phyloP scores from a whole-genome alignment of 2,888 invertebrate genomes.

The Meliscaeva auricollis region DNA sequence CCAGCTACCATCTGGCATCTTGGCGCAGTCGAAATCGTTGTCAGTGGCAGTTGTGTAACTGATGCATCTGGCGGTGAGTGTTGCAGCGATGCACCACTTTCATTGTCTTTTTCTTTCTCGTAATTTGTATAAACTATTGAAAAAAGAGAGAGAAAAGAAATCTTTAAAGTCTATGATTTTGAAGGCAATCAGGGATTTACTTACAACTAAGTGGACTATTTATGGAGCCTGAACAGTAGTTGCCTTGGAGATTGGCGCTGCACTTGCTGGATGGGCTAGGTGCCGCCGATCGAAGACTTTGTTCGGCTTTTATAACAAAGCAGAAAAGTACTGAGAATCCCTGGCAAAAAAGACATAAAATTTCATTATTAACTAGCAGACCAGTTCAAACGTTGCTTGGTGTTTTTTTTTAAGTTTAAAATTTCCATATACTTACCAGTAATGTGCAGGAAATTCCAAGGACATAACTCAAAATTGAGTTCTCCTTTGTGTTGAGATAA shows the following conservation, averaged over 20 bases:
- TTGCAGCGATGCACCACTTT: conserved; percentile 80
- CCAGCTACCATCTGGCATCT: conserved; percentile 80
- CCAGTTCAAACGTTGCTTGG: neutral
- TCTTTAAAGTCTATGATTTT: conserved; percentile 4
- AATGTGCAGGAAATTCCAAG: conserved; percentile 86
- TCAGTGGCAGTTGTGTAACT: conserved; percentile 81
- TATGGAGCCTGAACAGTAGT: conserved; percentile 83
- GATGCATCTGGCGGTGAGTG: conserved; percentile 77
- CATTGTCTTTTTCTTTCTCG: conserved; percentile 83
- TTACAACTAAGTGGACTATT: conserved; percentile 84
- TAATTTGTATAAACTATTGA: conserved; percentile 83
- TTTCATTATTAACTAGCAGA: neutral
- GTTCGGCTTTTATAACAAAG: conserved; percentile 83
- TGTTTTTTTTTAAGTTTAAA: no score
- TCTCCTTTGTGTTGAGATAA: conserved; percentile 87
- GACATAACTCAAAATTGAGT: conserved; percentile 86
- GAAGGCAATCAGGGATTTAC: conserved; percentile 73
- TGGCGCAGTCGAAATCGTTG: conserved; percentile 83
- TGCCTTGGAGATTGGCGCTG: conserved; percentile 82
- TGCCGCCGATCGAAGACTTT: conserved; percentile 79
- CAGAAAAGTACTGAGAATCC: conserved; percentile 83
- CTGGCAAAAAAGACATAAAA: conserved; percentile 77
- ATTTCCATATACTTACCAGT: conserved; percentile 85
- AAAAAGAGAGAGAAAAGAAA: conserved; percentile 12
- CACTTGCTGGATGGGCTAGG: conserved; percentile 78